Evolutionary conservation across 2,888 invertebrate species (phyloP).

Genomic region (Barypeithes pellucidus): DNA sequence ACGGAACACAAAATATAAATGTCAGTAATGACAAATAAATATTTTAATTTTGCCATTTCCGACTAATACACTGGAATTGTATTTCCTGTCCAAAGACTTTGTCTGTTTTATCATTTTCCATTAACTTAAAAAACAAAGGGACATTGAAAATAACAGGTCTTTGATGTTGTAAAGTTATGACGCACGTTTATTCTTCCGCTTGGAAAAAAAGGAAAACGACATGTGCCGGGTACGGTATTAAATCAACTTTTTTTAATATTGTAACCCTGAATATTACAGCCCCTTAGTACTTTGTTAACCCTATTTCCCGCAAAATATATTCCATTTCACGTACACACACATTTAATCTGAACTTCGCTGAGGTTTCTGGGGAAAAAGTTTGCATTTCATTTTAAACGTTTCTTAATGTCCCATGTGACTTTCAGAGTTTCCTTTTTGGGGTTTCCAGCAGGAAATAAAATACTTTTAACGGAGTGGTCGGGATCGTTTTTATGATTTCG

Average conservation of each 20-base stretch:
- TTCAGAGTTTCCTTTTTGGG: conserved; percentile 43
- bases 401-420: conserved; percentile 42
- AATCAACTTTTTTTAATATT: neutral
- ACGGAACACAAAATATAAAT: too few species aligned
- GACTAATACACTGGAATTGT: too few species aligned
- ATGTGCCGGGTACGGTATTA: too few species aligned
- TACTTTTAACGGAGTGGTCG: conserved; percentile 28
- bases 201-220: too few species aligned
- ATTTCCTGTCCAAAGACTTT: too few species aligned
- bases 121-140: too few species aligned
- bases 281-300: conserved; percentile 1
- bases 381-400: conserved; percentile 49
- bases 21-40: too few species aligned
- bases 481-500: conserved; percentile 26
- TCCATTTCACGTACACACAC: conserved; percentile 17
- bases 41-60: too few species aligned
- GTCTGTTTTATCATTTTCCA: too few species aligned
- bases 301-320: conserved; percentile 23
- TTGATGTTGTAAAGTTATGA: too few species aligned
- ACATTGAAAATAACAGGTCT: too few species aligned
- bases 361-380: conserved; percentile 36
- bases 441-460: conserved; percentile 39
- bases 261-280: neutral
- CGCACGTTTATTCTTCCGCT: too few species aligned
- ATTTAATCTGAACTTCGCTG: conserved; percentile 39